These are phyloP conservation scores for Dynastes tityus DNA, from an alignment of 2,888 invertebrate species.

Conservation along the genomic window DNA sequence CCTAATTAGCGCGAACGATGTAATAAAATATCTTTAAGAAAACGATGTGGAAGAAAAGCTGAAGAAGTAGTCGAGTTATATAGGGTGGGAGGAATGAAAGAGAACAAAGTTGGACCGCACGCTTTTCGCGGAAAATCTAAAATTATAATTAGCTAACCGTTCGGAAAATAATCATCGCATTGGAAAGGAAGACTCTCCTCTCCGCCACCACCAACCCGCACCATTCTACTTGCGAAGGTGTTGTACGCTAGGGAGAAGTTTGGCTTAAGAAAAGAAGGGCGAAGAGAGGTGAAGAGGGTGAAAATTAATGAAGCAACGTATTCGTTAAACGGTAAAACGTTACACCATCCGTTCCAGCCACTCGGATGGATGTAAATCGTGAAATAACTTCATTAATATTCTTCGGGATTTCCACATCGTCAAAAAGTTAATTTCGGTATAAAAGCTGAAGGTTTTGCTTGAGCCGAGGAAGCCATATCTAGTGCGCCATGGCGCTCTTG, in stretches of 20 bases:
- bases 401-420: constrained; percentile 59
- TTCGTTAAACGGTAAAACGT: constrained; percentile 57
- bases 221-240: background rate
- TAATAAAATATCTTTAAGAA: constrained; percentile 65
- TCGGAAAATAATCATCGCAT: constrained; percentile 69
- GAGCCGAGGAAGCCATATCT: background rate
- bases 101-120: constrained; percentile 3
- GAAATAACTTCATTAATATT: constrained; percentile 69
- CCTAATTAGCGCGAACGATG: constrained; percentile 58
- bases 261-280: constrained; percentile 23
- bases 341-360: constrained; percentile 59
- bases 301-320: constrained; percentile 66
- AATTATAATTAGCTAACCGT: constrained; percentile 70
- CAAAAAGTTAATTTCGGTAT: constrained; percentile 41
- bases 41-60: constrained; percentile 58
- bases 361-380: constrained; percentile 67
- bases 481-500: background rate
- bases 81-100: background rate
- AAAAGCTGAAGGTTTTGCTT: background rate
- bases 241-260: constrained; percentile 54
- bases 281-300: constrained; percentile 54
- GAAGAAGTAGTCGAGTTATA: constrained; percentile 51
- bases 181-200: background rate
- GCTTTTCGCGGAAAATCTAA: constrained; percentile 55
- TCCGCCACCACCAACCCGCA: no score